These are phyloP conservation scores for Euglossa dilemma DNA, from an alignment of 1,140 invertebrate genomes.

Conservation along the genomic window DNA sequence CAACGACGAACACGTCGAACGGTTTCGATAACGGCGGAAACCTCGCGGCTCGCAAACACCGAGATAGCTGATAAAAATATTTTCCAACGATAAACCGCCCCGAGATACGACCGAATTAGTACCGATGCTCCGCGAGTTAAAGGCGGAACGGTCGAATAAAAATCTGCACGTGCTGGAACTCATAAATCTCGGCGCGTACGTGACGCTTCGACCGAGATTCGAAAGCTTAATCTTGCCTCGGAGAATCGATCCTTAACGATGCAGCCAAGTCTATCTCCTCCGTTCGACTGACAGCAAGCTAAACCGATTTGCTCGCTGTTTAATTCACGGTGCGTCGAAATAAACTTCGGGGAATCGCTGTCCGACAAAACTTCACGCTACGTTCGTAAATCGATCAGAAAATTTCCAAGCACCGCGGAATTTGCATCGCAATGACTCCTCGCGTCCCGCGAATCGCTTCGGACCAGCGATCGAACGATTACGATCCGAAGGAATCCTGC, in stretches of 20 bases:
- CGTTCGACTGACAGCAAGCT: not conserved
- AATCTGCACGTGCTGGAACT: constrained; percentile 4
- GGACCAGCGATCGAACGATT: not conserved
- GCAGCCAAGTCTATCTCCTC: not conserved
- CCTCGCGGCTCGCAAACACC: too few species aligned
- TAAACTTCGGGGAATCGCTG: not conserved
- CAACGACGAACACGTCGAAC: too few species aligned
- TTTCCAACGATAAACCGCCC: not conserved
- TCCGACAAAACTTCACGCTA: not conserved
- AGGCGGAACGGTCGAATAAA: constrained; percentile 9
- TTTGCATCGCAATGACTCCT: constrained; percentile 12
- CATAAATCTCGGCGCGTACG: constrained; percentile 13
- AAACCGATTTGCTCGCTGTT: not conserved
- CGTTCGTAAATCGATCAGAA: not conserved
- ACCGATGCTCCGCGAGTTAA: not conserved
- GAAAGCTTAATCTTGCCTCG: constrained; percentile 16
- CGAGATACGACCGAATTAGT: not conserved
- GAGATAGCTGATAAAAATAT: not conserved
- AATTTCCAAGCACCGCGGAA: not conserved
- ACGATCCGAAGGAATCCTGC: not conserved
- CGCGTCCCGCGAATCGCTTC: not conserved
- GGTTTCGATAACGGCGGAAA: too few species aligned
- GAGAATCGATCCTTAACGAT: constrained; percentile 13
- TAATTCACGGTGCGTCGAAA: not conserved
- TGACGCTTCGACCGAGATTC: constrained; percentile 9